Evolutionary conservation across 1,140 invertebrate genomes (phyloP), one percentile per base, ranked within the genome.

Genomic region (Eubasilissa regina): DNA sequence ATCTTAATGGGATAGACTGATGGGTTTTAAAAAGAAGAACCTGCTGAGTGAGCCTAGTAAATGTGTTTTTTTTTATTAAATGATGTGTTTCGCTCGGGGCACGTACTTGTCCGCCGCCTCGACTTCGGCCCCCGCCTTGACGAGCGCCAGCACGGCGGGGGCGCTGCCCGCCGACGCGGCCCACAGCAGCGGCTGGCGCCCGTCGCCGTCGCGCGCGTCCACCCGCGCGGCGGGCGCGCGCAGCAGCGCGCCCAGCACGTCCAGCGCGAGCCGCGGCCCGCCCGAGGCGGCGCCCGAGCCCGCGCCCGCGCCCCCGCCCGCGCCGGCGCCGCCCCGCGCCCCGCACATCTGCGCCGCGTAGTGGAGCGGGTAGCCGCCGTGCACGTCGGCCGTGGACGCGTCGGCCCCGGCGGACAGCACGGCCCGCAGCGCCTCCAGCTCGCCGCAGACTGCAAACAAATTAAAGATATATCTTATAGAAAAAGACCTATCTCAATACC

Each of bases 271-370:
- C 78, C 90, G 89, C 62, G 81, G 82, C 93, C 93, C 77, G 92
- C 91, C 78, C 92, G 93, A n/a, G n/a, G n/a, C n/a, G n/a, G n/a
- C n/a, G 86, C 0, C 95, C 95, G 25, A 7, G 1, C 25, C 25
- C 93, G 93, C 15, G 94, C 93, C 0, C 95, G 92, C 91, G 77
- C 92, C 93, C 93, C 93, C 77, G 92, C 91, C 78, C 92, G 93
- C 93, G 76, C 92, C 91, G 77, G 94, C 94, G 10, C 92, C 92
- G 6, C 25, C 25, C 25, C 93, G 93, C 15, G 94, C 93, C 0
- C 95, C 96, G 85, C 97, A 97, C 92, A 98, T 97, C 87, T 99
- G 97, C 17, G 97, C 97, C 0, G 98, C 97, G 89, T 99, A 99
- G 87, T 99, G 98, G 21, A 99, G 89, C 0, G 98, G 97, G 84